These are phyloP conservation scores for Gisinianus flammeolus DNA, from an alignment of 2,888 invertebrate genomes.

Conservation along the genomic window DNA sequence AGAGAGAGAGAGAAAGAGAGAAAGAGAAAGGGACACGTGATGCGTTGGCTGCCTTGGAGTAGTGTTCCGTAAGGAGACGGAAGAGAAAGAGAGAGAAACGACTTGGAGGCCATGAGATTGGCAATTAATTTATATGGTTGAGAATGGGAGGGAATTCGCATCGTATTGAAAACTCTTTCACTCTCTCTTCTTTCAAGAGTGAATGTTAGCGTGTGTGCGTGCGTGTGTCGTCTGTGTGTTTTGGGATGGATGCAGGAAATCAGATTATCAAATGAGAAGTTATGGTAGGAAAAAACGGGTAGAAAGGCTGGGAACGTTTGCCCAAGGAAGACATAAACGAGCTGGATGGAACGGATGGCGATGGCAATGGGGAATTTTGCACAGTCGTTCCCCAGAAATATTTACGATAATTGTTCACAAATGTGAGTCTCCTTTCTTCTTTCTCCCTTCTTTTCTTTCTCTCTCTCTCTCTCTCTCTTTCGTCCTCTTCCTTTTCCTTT, in stretches of 20 bases:
- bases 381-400: constrained; percentile 48
- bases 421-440: constrained; percentile 46
- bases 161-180: neutral
- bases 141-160: neutral
- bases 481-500: neutral
- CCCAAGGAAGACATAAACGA: constrained; percentile 42
- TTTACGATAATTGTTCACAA: constrained; percentile 59
- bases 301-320: neutral
- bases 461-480: constrained; percentile 19
- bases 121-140: constrained; percentile 19
- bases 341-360: constrained; percentile 45
- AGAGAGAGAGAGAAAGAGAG: too few species aligned
- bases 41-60: too few species aligned
- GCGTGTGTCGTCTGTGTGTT: too few species aligned
- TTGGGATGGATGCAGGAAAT: constrained; percentile 51
- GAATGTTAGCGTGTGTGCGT: too few species aligned
- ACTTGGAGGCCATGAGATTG: too few species aligned
- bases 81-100: constrained; percentile 8
- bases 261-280: constrained; percentile 58
- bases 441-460: constrained; percentile 25
- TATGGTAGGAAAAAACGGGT: constrained; percentile 54
- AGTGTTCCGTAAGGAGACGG: too few species aligned
- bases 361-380: constrained; percentile 41
- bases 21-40: neutral
- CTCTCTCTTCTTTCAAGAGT: too few species aligned